Evolutionary conservation across 2,888 invertebrate genomes (phyloP), one percentile per base, ranked within the genome.

Genomic region (Aporophyla nigra): DNA sequence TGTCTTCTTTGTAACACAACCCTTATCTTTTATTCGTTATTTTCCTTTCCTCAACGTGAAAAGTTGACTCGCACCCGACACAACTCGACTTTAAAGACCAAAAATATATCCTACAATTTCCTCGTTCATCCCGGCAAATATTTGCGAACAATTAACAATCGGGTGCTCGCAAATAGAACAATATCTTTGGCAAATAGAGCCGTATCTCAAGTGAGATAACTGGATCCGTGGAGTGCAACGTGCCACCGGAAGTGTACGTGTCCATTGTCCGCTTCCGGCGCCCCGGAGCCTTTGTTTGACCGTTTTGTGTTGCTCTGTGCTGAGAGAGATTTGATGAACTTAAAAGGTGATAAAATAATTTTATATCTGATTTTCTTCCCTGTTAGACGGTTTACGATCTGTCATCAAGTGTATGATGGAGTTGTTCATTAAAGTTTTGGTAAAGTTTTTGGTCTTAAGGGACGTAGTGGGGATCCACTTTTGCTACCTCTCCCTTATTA

Each of bases 141-240:
- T 82, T 77, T 83, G 82, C 40, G 71, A 83, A 74, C 79, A 83
- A 86, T 84, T 84, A 84, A 73, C 79, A 83, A 76, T 83, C 71
- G 73, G 73, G 66, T 76, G 71, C 72, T 80, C 46, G 69, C 80
- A 83, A 74, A 76, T 66, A 80, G 76, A 86, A 85, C 83, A 85
- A 85, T 83, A 83, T 85, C 86, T 85, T 83, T 82, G 78, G 85
- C 78, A 85, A 85, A 82, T 84, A 77, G 86, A 65, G 63, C 56
- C 73, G 82, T 80, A 71, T 83, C 80, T 77, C 76, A 66, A 74
- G 80, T 78, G 78, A 80, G 79, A 77, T 82, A 86, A 85, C 85
- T 82, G 74, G 65, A 73, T 76, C 74, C 71, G 76, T 59, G 46
- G 79, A 70, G 71, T 85, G 78, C 80, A 78, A 27, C 82, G 76